These are phyloP conservation scores for Salvator merianae DNA, from an alignment of 2,113 vertebrate species.

Conservation along the genomic window DNA sequence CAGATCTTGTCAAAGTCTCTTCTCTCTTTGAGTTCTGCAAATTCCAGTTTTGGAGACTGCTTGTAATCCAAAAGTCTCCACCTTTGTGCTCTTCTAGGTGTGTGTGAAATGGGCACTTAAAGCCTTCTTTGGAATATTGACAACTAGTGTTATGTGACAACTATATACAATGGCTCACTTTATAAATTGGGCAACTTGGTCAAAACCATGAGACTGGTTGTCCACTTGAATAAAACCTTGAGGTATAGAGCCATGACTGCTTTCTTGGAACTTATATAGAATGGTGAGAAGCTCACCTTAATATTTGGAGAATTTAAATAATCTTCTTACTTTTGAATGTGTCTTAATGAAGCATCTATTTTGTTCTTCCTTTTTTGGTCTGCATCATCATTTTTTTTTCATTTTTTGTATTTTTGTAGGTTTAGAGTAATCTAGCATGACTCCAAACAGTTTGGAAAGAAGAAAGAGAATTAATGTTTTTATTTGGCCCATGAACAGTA, in stretches of 20 bases:
- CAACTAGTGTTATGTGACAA: background rate
- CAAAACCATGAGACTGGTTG: background rate
- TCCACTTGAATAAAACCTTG: background rate
- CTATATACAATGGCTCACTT: background rate
- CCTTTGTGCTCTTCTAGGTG: no score
- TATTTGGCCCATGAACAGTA: no score
- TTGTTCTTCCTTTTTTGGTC: background rate
- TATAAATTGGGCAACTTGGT: background rate
- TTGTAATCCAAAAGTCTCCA: no score
- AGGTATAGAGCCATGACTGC: background rate
- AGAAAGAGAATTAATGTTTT: background rate
- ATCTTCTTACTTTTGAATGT: background rate
- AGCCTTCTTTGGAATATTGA: background rate
- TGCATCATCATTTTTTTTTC: background rate
- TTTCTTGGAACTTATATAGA: background rate
- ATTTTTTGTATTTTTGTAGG: background rate
- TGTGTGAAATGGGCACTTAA: no score
- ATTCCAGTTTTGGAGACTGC: no score
- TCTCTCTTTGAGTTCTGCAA: no score
- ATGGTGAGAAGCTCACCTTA: background rate
- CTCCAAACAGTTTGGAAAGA: background rate
- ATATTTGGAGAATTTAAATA: background rate
- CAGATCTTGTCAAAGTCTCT: no score
- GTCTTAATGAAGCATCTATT: background rate
- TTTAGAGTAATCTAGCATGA: background rate